phyloP scores from a whole-genome alignment of 2,113 vertebrate species.

The Lampris incognitus region DNA sequence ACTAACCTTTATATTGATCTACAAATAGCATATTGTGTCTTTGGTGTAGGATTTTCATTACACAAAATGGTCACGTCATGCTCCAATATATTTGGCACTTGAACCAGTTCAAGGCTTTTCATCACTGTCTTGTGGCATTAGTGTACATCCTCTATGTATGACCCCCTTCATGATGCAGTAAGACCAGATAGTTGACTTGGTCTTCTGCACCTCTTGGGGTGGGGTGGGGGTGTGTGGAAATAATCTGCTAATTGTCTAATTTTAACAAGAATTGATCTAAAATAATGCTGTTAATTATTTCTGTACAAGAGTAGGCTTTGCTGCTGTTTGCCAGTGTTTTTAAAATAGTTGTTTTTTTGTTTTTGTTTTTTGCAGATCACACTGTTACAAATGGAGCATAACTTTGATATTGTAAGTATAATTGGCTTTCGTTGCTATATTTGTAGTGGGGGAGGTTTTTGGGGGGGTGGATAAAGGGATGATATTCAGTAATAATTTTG shows the following conservation, averaged over 20 bases:
- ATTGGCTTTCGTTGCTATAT: not conserved
- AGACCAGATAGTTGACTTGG: not conserved
- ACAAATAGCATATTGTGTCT: too few species aligned
- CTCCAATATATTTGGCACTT: too few species aligned
- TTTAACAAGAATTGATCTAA: too few species aligned
- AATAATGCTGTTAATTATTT: too few species aligned
- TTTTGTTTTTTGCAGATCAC: conserved; percentile 86
- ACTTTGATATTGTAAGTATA: conserved; percentile 98
- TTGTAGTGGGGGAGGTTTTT: not conserved
- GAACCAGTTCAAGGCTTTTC: too few species aligned
- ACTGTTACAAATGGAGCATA: conserved; percentile 99
- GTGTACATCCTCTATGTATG: not conserved
- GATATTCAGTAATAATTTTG: not conserved
- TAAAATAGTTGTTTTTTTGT: not conserved
- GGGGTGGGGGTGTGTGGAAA: too few species aligned
- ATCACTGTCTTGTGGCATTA: too few species aligned
- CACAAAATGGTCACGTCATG: too few species aligned
- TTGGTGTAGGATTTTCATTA: too few species aligned
- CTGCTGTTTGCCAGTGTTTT: not conserved
- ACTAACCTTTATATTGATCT: too few species aligned
- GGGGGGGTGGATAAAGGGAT: not conserved
- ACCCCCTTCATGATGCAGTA: not conserved
- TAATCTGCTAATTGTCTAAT: too few species aligned
- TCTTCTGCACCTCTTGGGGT: not conserved
- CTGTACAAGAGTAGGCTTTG: too few species aligned